These are phyloP conservation scores for Hofmannophila pseudospretella DNA, from an alignment of 2,888 invertebrate species.

Conservation along the genomic window DNA sequence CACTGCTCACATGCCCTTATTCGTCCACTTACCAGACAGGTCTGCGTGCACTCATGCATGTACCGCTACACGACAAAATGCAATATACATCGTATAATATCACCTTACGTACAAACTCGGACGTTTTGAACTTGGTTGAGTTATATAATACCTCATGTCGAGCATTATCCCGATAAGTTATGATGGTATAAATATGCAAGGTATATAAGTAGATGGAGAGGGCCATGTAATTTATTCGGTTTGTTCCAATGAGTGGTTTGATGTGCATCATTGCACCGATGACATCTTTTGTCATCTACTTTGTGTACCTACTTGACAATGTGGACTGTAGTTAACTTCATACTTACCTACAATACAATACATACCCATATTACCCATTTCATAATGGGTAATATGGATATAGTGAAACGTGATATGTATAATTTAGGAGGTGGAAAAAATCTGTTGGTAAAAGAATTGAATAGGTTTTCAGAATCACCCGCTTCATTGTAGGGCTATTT, in stretches of 20 bases:
- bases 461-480: too few relatives aligned
- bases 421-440: too few relatives aligned
- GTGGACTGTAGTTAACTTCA: too few relatives aligned
- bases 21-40: slow-evolving; percentile 39
- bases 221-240: slow-evolving; percentile 20
- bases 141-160: slow-evolving; percentile 19
- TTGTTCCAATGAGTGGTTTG: slow-evolving; percentile 47
- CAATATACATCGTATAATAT: slow-evolving; percentile 11
- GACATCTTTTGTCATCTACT: slow-evolving; percentile 8
- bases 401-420: too few relatives aligned
- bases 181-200: slow-evolving; percentile 3
- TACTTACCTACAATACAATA: too few relatives aligned
- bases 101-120: slow-evolving; percentile 9
- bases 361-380: too few relatives aligned
- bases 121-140: slow-evolving; percentile 19
- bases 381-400: too few relatives aligned
- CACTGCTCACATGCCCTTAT: slow-evolving; percentile 46
- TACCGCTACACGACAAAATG: slow-evolving; percentile 16
- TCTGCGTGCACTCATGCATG: slow-evolving; percentile 37
- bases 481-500: too few relatives aligned
- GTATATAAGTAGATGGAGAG: slow-evolving; percentile 3
- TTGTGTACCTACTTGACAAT: too few relatives aligned
- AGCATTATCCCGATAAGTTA: slow-evolving; percentile 11
- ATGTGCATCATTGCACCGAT: slow-evolving; percentile 42
- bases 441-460: too few relatives aligned